Percentiles rank a stretch among this genome's conserved stretches.
phyloP scores from a whole-genome alignment of 2,113 vertebrate species.

The Ceyx margarethae region DNA sequence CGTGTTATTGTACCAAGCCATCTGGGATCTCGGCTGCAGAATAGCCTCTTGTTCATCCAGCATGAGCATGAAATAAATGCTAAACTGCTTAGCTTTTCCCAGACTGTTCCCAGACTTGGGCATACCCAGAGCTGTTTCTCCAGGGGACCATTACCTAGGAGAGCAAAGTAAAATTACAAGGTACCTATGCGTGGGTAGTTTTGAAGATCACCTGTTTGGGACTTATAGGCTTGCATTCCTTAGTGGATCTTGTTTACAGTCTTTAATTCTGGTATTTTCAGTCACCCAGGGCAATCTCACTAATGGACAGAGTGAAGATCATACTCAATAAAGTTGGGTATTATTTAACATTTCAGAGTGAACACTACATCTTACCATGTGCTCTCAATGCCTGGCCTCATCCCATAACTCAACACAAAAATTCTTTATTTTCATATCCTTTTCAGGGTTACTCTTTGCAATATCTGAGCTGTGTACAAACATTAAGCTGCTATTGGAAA shows the following conservation, averaged over 20 bases:
- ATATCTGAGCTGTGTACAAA: neutral
- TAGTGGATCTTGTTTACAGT: neutral
- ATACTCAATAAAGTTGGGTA: neutral
- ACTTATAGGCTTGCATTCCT: constrained; percentile 30
- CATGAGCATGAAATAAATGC: neutral
- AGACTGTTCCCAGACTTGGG: neutral
- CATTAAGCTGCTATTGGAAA: neutral
- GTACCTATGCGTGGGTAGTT: neutral
- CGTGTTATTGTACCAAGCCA: neutral
- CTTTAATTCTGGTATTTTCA: neutral
- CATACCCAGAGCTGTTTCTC: neutral
- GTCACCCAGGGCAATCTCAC: neutral
- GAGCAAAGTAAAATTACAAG: neutral
- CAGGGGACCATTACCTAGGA: neutral
- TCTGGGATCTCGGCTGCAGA: neutral
- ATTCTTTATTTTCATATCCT: neutral
- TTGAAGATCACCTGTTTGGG: neutral
- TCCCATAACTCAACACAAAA: neutral
- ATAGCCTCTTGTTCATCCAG: neutral
- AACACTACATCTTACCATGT: neutral
- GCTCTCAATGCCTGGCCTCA: neutral
- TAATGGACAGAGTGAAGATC: neutral
- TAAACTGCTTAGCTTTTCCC: neutral
- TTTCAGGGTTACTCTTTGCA: neutral
- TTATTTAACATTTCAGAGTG: neutral